Conservation (phyloP, 1,140 invertebrate genomes). For the Centruroides sculpturatus region DNA sequence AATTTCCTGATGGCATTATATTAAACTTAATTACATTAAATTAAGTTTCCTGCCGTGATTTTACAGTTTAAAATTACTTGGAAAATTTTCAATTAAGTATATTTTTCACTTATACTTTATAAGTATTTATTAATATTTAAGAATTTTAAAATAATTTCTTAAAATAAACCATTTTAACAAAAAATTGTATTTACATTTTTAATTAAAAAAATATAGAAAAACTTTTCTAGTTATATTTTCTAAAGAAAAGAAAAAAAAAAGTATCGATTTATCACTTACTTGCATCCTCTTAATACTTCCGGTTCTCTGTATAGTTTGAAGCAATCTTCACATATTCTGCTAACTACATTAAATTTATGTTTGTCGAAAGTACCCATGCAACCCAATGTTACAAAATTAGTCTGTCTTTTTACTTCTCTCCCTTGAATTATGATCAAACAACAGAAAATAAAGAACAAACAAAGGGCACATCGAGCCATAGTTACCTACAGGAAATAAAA, state of each 20-base stretch:
- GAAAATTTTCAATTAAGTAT: too few relatives aligned
- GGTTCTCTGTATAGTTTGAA: constrained; percentile 81
- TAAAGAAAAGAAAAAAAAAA: background rate
- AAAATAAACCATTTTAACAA: background rate
- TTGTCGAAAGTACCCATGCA: constrained; percentile 69
- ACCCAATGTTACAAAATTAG: constrained; percentile 34
- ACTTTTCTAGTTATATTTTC: background rate
- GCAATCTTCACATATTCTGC: constrained; percentile 82
- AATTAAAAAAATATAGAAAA: background rate
- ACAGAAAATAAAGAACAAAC: too few relatives aligned
- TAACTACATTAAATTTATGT: constrained; percentile 42
- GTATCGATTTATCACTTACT: constrained; percentile 40
- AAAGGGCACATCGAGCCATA: too few relatives aligned
- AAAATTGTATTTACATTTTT: background rate
- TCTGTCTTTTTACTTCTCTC: too few relatives aligned
- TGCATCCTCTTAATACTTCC: constrained; percentile 68
- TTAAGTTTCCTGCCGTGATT: background rate
- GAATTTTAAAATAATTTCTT: too few relatives aligned
- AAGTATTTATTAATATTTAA: too few relatives aligned
- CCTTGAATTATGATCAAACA: too few relatives aligned
- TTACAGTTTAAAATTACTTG: too few relatives aligned
- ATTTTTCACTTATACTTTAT: too few relatives aligned
- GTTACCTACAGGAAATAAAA: too few relatives aligned
- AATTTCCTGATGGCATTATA: background rate
- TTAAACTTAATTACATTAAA: background rate